Evolutionary conservation across 2,888 invertebrate genomes (phyloP), one percentile per base, ranked within the genome.

Genomic region (Pyrocoelia pectoralis): DNA sequence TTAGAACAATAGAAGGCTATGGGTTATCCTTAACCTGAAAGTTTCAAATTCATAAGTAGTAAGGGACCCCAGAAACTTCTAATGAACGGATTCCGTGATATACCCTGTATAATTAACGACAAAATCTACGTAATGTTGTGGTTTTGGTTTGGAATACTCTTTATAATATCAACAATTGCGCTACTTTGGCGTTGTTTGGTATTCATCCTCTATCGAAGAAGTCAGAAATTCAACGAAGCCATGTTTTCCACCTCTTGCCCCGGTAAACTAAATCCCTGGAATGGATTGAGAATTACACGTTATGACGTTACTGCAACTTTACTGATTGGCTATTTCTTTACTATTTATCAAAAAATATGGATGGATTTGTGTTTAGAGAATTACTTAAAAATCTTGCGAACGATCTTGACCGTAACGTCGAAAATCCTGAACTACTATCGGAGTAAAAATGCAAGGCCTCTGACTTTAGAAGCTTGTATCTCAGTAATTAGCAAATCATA

Each of bases 41-140:
- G n/a, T n/a, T n/a, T n/a, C n/a, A n/a, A n/a, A n/a, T n/a, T n/a
- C n/a, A n/a, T n/a, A n/a, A n/a, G n/a, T n/a, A n/a, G n/a, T n/a
- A n/a, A n/a, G n/a, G n/a, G n/a, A n/a, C n/a, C n/a, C n/a, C n/a
- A n/a, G n/a, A n/a, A n/a, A n/a, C n/a, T n/a, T n/a, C n/a, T n/a
- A n/a, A n/a, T n/a, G n/a, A n/a, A n/a, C n/a, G n/a, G n/a, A n/a
- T n/a, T n/a, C n/a, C n/a, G n/a, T n/a, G n/a, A n/a, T n/a, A n/a
- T n/a, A n/a, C n/a, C n/a, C n/a, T n/a, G n/a, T n/a, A 90, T 95
- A 71, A 90, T 95, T 76, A 95, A 95, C 79, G 95, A 95, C 82
- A 95, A 95, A 82, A 94, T 95, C 72, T 95, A 92, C 82, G 86
- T 89, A 0, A 88, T 93, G 70, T 83, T 94, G 3, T 95, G 95